phyloP scores from a whole-genome alignment of 2,888 invertebrate species.

The Phymatocera aterrima region DNA sequence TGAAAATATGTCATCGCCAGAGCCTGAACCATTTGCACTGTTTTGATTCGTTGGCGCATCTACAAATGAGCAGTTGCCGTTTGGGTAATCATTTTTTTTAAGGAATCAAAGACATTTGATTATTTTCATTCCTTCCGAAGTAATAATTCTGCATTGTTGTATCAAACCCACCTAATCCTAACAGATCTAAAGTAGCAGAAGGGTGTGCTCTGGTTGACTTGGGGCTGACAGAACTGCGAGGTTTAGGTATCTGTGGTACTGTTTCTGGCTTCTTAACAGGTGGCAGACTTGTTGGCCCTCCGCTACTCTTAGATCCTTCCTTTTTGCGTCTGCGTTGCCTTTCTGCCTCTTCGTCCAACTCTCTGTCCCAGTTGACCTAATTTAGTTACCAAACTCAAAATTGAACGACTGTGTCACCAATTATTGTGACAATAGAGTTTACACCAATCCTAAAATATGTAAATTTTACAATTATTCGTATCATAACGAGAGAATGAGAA shows the following conservation, averaged over 20 bases:
- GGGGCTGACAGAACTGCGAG: conserved; percentile 76
- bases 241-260: conserved; percentile 80
- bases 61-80: conserved; percentile 34
- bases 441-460: not conserved
- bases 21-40: conserved; percentile 63
- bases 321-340: conserved; percentile 88
- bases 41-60: conserved; percentile 67
- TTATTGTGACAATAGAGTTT: not conserved
- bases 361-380: conserved; percentile 85
- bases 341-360: conserved; percentile 91
- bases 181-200: conserved; percentile 75
- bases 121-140: not conserved
- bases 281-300: conserved; percentile 69
- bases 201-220: conserved; percentile 74
- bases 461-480: too few relatives aligned
- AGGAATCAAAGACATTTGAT: not conserved
- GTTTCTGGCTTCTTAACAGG: conserved; percentile 72
- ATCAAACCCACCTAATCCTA: conserved; percentile 75
- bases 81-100: not conserved
- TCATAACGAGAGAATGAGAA: conserved; percentile 70
- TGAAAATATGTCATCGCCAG: conserved; percentile 84
- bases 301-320: conserved; percentile 80
- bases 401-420: not conserved
- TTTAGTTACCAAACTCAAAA: conserved; percentile 25
- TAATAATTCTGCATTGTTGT: not conserved